Percentiles rank a stretch among this genome's conserved stretches.
phyloP scores from a whole-genome alignment of 2,888 invertebrate species.

The Osmoderma eremita region DNA sequence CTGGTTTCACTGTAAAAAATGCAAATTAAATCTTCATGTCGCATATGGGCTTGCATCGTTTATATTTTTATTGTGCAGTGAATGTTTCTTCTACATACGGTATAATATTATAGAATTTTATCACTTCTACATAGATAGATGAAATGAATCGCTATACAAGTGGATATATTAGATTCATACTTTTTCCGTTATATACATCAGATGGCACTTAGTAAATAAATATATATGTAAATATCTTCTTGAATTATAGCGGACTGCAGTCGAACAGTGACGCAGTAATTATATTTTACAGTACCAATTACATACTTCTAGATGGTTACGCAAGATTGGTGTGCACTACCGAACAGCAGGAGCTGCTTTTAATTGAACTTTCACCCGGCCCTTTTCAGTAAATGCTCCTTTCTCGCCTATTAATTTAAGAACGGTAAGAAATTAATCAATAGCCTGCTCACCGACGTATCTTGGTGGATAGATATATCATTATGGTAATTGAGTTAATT shows the following conservation, averaged over 20 bases:
- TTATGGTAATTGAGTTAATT: conserved; percentile 32
- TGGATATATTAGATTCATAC: too few relatives aligned
- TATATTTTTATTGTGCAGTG: too few relatives aligned
- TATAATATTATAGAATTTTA: too few relatives aligned
- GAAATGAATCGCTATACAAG: too few relatives aligned
- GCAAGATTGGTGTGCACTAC: conserved; percentile 17
- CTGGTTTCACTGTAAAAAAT: too few relatives aligned
- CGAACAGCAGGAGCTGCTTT: conserved; percentile 30
- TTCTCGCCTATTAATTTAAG: conserved; percentile 32
- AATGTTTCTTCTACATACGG: too few relatives aligned
- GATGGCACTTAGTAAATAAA: too few relatives aligned
- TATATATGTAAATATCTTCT: too few relatives aligned
- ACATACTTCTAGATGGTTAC: neutral
- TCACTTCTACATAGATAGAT: too few relatives aligned
- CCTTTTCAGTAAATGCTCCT: conserved; percentile 7
- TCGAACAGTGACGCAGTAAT: conserved; percentile 9
- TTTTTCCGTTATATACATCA: too few relatives aligned
- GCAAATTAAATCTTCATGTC: too few relatives aligned
- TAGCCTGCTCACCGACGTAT: neutral
- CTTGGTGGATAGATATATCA: conserved; percentile 18
- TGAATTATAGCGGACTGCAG: neutral
- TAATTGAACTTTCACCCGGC: conserved; percentile 34
- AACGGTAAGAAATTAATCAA: conserved; percentile 33
- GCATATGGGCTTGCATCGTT: too few relatives aligned
- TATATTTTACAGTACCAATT: conserved; percentile 10